Conservation (phyloP, 2,888 invertebrate species). For the Atrina japonica region DNA sequence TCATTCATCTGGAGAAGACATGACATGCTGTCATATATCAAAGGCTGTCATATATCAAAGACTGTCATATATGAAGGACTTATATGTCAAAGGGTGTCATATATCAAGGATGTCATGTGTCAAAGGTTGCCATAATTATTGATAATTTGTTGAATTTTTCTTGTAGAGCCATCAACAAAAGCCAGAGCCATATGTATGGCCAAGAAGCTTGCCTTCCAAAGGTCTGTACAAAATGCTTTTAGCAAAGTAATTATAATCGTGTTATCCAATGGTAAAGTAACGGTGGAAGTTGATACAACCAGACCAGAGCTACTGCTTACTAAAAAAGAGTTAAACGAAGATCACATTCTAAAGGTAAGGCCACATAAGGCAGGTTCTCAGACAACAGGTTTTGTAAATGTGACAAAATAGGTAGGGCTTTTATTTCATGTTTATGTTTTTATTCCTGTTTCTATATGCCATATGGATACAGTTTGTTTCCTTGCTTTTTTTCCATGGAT, state of each 20-base stretch:
- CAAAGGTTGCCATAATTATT: too few relatives aligned
- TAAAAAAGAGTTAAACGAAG: conserved; percentile 37
- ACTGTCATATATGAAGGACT: too few relatives aligned
- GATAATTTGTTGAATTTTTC: too few relatives aligned
- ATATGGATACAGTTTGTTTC: neutral
- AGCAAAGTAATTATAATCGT: conserved; percentile 68
- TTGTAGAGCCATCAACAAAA: conserved; percentile 67
- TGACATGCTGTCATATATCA: too few relatives aligned
- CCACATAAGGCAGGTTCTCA: too few relatives aligned
- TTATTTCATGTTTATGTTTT: neutral
- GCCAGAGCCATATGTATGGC: conserved; percentile 65
- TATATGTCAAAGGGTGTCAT: too few relatives aligned
- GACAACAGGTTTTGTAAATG: too few relatives aligned
- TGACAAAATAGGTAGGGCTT: too few relatives aligned
- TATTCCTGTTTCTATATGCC: neutral
- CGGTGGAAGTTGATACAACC: conserved; percentile 71
- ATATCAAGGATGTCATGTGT: too few relatives aligned
- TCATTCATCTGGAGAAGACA: too few relatives aligned
- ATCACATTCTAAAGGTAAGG: conserved; percentile 54
- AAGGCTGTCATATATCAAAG: too few relatives aligned
- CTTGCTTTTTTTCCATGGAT: too few relatives aligned
- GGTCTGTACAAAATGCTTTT: conserved; percentile 73
- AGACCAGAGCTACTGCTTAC: conserved; percentile 52
- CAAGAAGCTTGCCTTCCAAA: conserved; percentile 68
- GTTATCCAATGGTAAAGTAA: conserved; percentile 68